Evolutionary conservation across 2,888 invertebrate species (phyloP).

Genomic region (Papilio elwesi): DNA sequence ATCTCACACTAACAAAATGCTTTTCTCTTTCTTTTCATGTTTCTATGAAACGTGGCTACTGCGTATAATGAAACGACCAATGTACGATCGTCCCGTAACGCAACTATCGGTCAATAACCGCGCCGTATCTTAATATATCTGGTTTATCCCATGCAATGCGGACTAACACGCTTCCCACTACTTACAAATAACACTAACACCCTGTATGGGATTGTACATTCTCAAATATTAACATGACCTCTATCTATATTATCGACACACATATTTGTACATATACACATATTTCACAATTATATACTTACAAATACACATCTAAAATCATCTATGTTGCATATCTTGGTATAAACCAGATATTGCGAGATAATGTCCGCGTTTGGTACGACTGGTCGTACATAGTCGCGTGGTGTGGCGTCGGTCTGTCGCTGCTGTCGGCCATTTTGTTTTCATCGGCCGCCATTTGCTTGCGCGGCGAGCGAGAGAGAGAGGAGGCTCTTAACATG

Average conservation of each 20-base stretch:
- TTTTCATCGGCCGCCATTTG: constrained; percentile 97
- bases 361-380: constrained; percentile 93
- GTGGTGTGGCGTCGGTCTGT: constrained; percentile 97
- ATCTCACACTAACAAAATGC: constrained; percentile 81
- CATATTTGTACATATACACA: constrained; percentile 32
- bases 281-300: constrained; percentile 7
- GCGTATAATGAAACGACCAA: constrained; percentile 61
- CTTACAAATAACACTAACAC: constrained; percentile 54
- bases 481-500: constrained; percentile 98
- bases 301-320: constrained; percentile 19
- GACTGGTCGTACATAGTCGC: constrained; percentile 99
- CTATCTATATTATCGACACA: constrained; percentile 15
- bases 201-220: constrained; percentile 61
- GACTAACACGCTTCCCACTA: constrained; percentile 76
- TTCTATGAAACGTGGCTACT: constrained; percentile 82
- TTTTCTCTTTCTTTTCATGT: constrained; percentile 84
- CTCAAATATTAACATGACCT: constrained; percentile 43
- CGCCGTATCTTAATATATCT: constrained; percentile 78
- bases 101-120: constrained; percentile 64
- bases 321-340: constrained; percentile 48
- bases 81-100: constrained; percentile 70
- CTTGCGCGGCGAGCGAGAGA: constrained; percentile 95
- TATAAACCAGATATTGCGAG: constrained; percentile 91
- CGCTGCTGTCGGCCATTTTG: constrained; percentile 95
- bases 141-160: constrained; percentile 78